Evolutionary conservation across 1,140 invertebrate genomes (phyloP), one percentile per base, ranked within the genome.

Genomic region (Oreohelix idahoensis): DNA sequence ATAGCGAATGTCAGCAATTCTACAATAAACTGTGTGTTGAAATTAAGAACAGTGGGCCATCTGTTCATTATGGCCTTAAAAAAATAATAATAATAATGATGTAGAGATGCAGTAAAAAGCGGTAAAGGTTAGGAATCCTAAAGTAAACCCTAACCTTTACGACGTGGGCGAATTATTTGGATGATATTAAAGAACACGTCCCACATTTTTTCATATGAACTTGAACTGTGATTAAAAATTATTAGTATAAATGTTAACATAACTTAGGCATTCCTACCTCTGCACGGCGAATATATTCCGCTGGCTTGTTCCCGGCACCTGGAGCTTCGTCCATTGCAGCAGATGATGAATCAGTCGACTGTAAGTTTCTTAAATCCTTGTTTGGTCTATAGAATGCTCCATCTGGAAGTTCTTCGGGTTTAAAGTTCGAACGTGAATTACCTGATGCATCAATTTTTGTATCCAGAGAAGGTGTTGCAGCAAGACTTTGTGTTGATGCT

Each of bases 391-490:
- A 87, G 79, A 87, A 88, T 0, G 85, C 86, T 35, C 87, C 89
- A 73, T 89, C 89, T 70, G 89, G 89, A 71, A 89, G 82, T 49
- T 89, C 89, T 49, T 88, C 89, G 1, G 84, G 84, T 71, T 76
- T 83, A 83, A 87, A 86, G 32, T 85, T 86, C 49, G 80, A 29
- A 38, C 51, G 69, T n/a, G 38, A 45, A 51, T n/a, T 58, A 42
- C 26, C 39, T 42, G 78, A 51, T 29, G 29, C 53, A 2, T 32
- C 49, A 1, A n/a, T 13, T 13, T 36, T 49, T 2, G 23, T 0
- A 10, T 29, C 29, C n/a, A 10, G 49, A 4, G 32, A 58, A 29
- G 78, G 20, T 20, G 15, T 13, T 42, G 63, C 26, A 32, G 36
- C 26, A 58, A n/a, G 53, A 15, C 23, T 45, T 23, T 39, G 70